These are phyloP conservation scores for Gymnopithys bicolor DNA, from an alignment of 2,797 vertebrate species.

Conservation along the genomic window DNA sequence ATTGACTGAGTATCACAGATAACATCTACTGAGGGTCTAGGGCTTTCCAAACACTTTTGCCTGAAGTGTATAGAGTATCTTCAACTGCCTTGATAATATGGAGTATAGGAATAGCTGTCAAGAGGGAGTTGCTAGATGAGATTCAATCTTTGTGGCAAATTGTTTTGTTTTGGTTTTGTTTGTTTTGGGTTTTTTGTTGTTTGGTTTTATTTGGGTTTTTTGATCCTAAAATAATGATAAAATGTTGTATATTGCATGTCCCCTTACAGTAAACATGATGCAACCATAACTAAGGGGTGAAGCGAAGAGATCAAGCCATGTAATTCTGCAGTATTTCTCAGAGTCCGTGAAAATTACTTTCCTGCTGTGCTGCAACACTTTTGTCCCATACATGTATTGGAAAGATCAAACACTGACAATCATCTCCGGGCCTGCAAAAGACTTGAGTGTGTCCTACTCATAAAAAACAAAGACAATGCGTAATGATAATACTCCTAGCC, in stretches of 20 bases:
- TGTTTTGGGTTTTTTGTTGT: background rate
- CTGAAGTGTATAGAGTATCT: background rate
- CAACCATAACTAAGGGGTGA: background rate
- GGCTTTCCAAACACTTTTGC: background rate
- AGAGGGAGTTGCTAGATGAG: background rate
- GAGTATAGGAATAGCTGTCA: background rate
- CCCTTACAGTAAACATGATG: background rate
- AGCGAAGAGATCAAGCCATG: background rate
- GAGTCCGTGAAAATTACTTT: background rate
- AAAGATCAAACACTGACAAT: background rate
- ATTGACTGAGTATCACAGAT: background rate
- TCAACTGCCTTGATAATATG: background rate
- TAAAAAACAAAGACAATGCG: background rate
- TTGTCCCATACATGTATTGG: rapidly evolving
- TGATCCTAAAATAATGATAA: background rate
- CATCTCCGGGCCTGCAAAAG: background rate
- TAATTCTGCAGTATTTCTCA: background rate
- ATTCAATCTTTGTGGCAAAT: background rate
- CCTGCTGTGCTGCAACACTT: background rate
- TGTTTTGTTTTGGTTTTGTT: background rate
- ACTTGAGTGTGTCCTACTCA: background rate
- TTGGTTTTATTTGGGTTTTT: background rate
- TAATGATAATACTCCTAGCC: background rate
- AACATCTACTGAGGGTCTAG: background rate
- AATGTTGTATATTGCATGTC: background rate